phyloP scores from a whole-genome alignment of 2,888 invertebrate species.

The Gonocerus acuteangulatus region DNA sequence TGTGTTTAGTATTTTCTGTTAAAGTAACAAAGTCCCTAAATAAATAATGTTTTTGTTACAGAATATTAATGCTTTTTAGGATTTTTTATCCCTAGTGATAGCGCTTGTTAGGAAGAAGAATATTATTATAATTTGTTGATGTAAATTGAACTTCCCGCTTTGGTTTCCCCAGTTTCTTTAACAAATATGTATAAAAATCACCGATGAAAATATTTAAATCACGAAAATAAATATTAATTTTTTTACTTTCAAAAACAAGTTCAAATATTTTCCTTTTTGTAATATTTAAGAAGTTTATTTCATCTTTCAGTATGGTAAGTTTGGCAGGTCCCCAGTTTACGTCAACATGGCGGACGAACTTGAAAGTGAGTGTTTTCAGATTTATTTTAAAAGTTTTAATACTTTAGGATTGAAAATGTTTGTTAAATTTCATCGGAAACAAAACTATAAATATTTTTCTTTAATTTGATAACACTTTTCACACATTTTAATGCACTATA shows the following conservation, averaged over 20 bases:
- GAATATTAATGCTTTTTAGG: too few relatives aligned
- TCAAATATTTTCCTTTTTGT: neutral
- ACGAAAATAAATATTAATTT: neutral
- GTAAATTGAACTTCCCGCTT: too few relatives aligned
- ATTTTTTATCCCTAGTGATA: too few relatives aligned
- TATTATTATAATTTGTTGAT: too few relatives aligned
- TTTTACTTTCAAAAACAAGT: neutral
- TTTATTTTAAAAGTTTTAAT: slow-evolving; percentile 16
- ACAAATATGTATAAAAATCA: too few relatives aligned
- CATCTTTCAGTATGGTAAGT: slow-evolving; percentile 5
- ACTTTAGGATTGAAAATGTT: neutral
- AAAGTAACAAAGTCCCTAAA: too few relatives aligned
- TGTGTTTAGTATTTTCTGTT: too few relatives aligned
- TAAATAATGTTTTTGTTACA: too few relatives aligned
- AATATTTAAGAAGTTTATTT: neutral
- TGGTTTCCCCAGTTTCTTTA: too few relatives aligned
- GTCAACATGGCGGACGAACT: slow-evolving; percentile 69
- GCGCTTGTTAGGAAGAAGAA: too few relatives aligned
- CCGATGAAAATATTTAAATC: too few relatives aligned
- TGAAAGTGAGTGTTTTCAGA: slow-evolving; percentile 57
- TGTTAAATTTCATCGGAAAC: neutral
- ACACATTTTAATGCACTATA: neutral
- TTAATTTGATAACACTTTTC: neutral
- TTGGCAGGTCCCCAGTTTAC: slow-evolving; percentile 21
- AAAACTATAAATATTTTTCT: slow-evolving; percentile 14